Percentiles rank a stretch among this genome's conserved stretches.
Evolutionary conservation across 2,113 vertebrate genomes (phyloP).

Genomic region (Sporophila hypoxantha): DNA sequence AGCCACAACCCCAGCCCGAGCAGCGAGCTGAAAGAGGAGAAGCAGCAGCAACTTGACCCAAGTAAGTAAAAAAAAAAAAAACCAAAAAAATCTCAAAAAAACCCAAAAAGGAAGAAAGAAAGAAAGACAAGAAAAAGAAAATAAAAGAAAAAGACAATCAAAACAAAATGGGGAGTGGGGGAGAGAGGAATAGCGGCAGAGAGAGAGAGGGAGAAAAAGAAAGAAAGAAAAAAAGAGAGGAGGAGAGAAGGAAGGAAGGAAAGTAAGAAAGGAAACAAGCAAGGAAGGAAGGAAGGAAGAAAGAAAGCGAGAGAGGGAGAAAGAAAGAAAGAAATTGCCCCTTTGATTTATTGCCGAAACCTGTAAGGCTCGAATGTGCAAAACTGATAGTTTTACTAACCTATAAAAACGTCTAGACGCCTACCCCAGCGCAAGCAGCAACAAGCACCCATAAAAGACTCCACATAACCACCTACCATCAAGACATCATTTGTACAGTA

Average conservation of each 20-base stretch:
- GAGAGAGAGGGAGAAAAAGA: not conserved
- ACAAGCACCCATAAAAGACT: constrained; percentile 78
- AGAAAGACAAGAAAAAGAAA: not conserved
- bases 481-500: constrained; percentile 73
- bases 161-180: not conserved
- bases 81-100: too few relatives aligned
- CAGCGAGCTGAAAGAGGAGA: constrained; percentile 91
- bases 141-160: not conserved
- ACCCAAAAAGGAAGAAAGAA: not conserved
- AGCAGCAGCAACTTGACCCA: constrained; percentile 95
- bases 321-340: constrained; percentile 71
- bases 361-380: constrained; percentile 93
- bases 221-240: not conserved
- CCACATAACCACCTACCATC: constrained; percentile 77
- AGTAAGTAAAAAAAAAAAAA: constrained; percentile 82
- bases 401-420: constrained; percentile 98
- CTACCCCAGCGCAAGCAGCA: constrained; percentile 82
- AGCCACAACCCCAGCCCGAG: constrained; percentile 83
- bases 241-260: not conserved
- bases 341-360: constrained; percentile 93
- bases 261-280: fast-evolving
- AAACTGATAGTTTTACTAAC: constrained; percentile 99
- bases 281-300: fast-evolving
- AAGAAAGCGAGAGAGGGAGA: not conserved
- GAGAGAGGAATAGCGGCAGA: not conserved